phyloP scores from a whole-genome alignment of 35 echinoderm and acorn worm species.

The Heliocidaris tuberculata region DNA sequence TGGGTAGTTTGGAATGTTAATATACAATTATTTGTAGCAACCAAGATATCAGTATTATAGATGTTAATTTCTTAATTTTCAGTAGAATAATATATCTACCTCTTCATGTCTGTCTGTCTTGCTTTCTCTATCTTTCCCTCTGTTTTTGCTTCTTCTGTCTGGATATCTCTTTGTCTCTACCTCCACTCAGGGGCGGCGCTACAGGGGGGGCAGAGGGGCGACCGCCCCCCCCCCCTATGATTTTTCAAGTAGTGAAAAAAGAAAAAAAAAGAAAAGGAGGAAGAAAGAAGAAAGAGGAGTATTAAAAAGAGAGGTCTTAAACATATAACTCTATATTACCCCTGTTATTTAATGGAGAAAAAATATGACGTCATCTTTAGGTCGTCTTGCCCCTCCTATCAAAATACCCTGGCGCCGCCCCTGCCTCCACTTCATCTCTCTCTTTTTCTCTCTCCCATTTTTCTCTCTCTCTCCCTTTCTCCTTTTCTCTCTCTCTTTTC shows the following conservation, averaged over 20 bases:
- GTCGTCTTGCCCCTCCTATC: too few species aligned
- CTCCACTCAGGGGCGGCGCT: too few species aligned
- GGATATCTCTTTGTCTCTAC: not conserved
- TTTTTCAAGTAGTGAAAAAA: too few species aligned
- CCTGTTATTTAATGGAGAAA: too few species aligned
- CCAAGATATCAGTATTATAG: not conserved
- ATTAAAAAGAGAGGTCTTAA: too few species aligned
- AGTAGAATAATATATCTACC: not conserved
- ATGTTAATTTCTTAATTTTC: not conserved
- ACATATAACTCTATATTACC: too few species aligned
- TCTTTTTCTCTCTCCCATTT: not conserved
- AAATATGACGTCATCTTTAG: too few species aligned
- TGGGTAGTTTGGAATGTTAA: not conserved
- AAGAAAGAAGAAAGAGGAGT: too few species aligned
- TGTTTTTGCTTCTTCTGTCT: not conserved
- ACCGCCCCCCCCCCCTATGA: too few species aligned
- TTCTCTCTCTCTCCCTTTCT: not conserved
- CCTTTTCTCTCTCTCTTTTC: not conserved
- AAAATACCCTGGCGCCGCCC: too few species aligned
- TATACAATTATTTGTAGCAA: not conserved
- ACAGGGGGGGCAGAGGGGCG: too few species aligned
- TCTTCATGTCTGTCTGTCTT: not conserved
- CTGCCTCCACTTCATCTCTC: not conserved
- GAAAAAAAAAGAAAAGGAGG: too few species aligned
- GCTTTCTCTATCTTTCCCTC: not conserved